Evolutionary conservation across 2,113 vertebrate genomes (phyloP), one percentile per base, ranked within the genome.

Genomic region (Leucopsar rothschildi): DNA sequence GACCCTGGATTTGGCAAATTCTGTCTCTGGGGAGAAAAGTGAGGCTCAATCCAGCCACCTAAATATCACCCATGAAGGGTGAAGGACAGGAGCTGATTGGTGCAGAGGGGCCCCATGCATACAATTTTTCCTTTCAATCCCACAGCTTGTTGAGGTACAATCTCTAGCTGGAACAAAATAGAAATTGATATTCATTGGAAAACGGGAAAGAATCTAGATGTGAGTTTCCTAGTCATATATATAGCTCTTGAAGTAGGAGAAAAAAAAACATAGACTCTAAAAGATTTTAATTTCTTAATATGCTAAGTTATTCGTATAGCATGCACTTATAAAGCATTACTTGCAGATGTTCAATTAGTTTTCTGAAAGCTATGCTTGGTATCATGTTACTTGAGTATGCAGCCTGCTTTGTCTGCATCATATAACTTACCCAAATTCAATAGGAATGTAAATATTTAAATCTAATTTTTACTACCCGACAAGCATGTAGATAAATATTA

Each of bases 401-500:
- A 90, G 71, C 5, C 61, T 77, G 19, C 21, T 50, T 95, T 82
- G 12, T 84, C 73, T 93, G 55, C 31, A 40, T 77, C 83, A 81
- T 66, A 70, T 27, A 75, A 56, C 33, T 80, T 61, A 90, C 29
- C 31, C n/a, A 71, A 96, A 90, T 86, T 56, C 52, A 90, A 35
- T 85, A 72, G 91, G 75, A 72, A 75, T 86, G 85, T 68, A 96
- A 95, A 96, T 90, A 96, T 97, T 93, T 90, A 60, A 88, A 93
- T 90, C 14, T 31, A 88, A 68, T 83, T 93, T 95, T 90, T 85
- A 77, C 31, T 35, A 71, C 23, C 52, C 6, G 3, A 42, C 47
- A 92, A 94, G 44, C n/a, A 64, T 35, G 39, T 14, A 28, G 63
- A 86, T 83, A 90, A 94, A 83, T 88, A 92, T 88, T 86, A 65